Evolutionary conservation across 2,113 vertebrate species (phyloP).

Genomic region (Cnemophilus loriae): DNA sequence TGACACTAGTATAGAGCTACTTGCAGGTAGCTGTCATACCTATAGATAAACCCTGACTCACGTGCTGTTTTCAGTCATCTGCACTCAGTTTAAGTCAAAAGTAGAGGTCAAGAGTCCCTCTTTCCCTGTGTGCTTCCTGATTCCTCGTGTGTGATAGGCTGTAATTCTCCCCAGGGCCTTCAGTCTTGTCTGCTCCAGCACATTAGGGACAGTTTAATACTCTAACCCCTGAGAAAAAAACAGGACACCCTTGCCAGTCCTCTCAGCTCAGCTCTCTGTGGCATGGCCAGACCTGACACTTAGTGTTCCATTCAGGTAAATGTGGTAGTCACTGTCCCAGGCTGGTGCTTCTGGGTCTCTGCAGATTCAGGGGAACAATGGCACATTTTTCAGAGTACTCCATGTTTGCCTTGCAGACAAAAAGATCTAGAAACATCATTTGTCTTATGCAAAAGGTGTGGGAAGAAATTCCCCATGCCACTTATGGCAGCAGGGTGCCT

Average conservation of each 20-base stretch:
- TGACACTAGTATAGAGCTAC: neutral
- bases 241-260: neutral
- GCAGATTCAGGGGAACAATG: neutral
- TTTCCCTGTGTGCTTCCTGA: neutral
- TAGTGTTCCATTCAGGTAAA: neutral
- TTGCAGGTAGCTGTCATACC: neutral
- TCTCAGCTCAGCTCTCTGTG: neutral
- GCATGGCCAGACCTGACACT: neutral
- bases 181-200: neutral
- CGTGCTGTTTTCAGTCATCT: neutral
- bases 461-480: neutral
- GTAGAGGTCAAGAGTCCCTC: neutral
- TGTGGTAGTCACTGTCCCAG: neutral
- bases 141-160: neutral
- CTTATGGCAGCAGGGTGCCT: neutral
- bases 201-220: neutral
- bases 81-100: neutral
- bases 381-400: neutral
- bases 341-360: neutral
- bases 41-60: neutral
- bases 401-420: neutral
- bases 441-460: neutral
- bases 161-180: neutral
- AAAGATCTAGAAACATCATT: neutral
- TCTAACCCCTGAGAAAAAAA: neutral